Conservation (phyloP, 2,113 vertebrate genomes). For the Oenanthe melanoleuca region DNA sequence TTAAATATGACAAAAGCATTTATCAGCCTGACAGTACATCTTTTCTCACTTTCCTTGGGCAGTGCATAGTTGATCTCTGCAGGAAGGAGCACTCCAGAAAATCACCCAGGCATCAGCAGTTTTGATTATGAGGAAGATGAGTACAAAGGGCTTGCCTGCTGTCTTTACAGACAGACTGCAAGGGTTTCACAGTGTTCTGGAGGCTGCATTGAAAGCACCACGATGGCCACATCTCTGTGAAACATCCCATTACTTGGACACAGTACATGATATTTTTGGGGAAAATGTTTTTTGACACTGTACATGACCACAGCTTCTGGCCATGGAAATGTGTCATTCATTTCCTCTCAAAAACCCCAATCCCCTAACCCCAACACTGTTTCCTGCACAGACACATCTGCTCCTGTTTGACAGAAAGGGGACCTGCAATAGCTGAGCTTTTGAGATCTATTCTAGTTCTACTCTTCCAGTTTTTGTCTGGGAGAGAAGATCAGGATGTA, state of each 20-base stretch:
- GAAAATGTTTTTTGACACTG: neutral
- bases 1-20: neutral
- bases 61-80: neutral
- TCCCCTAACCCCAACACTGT: neutral
- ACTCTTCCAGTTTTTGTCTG: neutral
- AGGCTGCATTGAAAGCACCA: neutral
- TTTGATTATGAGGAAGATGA: neutral
- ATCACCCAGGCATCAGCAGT: neutral
- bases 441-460: neutral
- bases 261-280: neutral
- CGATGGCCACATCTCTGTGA: fast-evolving
- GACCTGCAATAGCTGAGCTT: neutral
- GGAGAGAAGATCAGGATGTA: neutral
- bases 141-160: neutral
- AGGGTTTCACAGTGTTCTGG: neutral
- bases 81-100: neutral
- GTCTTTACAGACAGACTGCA: fast-evolving
- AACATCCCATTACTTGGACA: neutral
- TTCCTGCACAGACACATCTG: neutral
- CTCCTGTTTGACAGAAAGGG: neutral
- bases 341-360: neutral
- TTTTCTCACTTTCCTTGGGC: neutral
- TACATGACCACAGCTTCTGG: neutral
- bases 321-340: neutral
- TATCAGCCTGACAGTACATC: neutral